Percentiles rank a stretch among this genome's conserved stretches.
These are phyloP conservation scores for Spheniscus mendiculus DNA, from an alignment of 2,113 vertebrate genomes.

Conservation along the genomic window DNA sequence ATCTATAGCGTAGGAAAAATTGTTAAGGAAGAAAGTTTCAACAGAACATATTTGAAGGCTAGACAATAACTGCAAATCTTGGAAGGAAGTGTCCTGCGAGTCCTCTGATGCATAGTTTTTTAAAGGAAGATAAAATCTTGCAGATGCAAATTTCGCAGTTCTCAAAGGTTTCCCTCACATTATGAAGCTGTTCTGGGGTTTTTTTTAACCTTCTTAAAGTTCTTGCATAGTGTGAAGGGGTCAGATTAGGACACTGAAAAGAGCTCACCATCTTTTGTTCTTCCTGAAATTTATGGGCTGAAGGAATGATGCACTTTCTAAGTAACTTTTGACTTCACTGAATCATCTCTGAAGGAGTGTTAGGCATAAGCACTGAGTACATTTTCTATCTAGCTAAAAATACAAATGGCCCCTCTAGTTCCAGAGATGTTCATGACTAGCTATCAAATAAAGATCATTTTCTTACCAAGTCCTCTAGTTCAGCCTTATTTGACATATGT, in stretches of 20 bases:
- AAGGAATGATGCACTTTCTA: neutral
- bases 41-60: neutral
- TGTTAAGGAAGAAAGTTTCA: neutral
- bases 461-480: neutral
- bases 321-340: neutral
- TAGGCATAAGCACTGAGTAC: neutral
- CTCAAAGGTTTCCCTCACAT: neutral
- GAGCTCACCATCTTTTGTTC: neutral
- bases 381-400: neutral
- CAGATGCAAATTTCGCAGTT: neutral
- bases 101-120: neutral
- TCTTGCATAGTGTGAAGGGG: neutral
- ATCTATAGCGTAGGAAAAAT: neutral
- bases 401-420: neutral
- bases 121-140: neutral
- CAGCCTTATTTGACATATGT: neutral
- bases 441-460: slow-evolving; percentile 25
- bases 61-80: neutral
- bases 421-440: neutral
- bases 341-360: neutral
- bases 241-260: neutral
- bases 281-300: neutral
- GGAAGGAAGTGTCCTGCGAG: neutral
- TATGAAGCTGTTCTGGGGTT: neutral
- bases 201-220: neutral